phyloP scores from a whole-genome alignment of 2,113 vertebrate genomes.

The Procavia capensis region DNA sequence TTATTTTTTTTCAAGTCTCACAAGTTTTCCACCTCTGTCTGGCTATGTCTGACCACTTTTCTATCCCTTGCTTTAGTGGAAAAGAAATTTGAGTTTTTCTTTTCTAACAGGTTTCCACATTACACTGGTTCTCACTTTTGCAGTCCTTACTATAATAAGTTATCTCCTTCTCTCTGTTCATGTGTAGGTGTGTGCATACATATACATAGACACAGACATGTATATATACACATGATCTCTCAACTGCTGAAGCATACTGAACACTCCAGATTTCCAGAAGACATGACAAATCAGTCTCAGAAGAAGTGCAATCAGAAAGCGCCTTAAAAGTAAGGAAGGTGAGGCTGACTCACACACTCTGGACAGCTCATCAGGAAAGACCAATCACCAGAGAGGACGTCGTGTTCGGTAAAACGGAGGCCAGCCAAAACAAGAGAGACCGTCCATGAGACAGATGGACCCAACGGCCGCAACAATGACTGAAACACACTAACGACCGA shows the following conservation, averaged over 20 bases:
- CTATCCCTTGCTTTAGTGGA: no score
- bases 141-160: no score
- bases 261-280: background rate
- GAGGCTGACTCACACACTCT: background rate
- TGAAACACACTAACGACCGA: background rate
- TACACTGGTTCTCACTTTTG: no score
- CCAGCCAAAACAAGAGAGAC: background rate
- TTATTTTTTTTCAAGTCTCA: no score
- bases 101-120: no score
- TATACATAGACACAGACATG: no score
- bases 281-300: background rate
- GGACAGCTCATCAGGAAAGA: background rate
- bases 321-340: background rate
- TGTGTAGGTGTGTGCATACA: background rate
- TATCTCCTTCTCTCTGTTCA: no score
- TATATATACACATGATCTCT: background rate
- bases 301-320: background rate
- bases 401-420: background rate
- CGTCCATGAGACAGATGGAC: background rate
- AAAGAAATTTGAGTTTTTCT: no score
- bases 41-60: no score
- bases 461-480: no score
- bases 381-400: background rate
- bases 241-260: background rate
- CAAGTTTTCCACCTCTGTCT: no score